Evolutionary conservation across 1,140 invertebrate species (phyloP).

Genomic region (Apis laboriosa): DNA sequence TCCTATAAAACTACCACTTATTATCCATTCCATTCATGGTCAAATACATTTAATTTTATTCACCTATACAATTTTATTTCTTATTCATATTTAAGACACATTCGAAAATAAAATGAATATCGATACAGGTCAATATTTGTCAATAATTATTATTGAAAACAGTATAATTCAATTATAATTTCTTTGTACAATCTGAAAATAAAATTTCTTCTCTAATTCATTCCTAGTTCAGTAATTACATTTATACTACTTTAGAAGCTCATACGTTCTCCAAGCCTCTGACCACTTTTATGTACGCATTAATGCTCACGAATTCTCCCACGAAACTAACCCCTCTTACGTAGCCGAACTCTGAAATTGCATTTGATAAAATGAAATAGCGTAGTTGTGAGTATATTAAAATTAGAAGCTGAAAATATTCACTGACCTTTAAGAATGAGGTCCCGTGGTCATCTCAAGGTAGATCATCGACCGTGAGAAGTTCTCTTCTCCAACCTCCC

Average conservation of each 20-base stretch:
- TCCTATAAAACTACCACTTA: not conserved
- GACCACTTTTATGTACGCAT: not conserved
- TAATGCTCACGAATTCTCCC: not conserved
- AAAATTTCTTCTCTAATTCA: not conserved
- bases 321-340: too few relatives aligned
- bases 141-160: not conserved
- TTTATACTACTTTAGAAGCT: not conserved
- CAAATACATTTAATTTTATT: not conserved
- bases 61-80: not conserved
- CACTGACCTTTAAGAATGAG: conserved; percentile 49
- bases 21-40: not conserved
- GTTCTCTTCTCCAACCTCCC: conserved; percentile 32
- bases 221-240: not conserved
- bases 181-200: not conserved
- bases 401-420: conserved; percentile 47
- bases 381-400: conserved; percentile 19
- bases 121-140: not conserved
- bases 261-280: not conserved
- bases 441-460: conserved; percentile 55
- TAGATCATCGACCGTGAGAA: conserved; percentile 60
- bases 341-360: not conserved
- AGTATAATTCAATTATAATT: not conserved
- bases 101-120: not conserved
- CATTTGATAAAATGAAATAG: conserved; percentile 9
- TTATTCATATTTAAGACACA: not conserved